A percentile compares a stretch with the other conserved stretches of the same genome.
Evolutionary conservation across 2,797 vertebrate genomes (phyloP).

Genomic region (Sebastes vulpes): DNA sequence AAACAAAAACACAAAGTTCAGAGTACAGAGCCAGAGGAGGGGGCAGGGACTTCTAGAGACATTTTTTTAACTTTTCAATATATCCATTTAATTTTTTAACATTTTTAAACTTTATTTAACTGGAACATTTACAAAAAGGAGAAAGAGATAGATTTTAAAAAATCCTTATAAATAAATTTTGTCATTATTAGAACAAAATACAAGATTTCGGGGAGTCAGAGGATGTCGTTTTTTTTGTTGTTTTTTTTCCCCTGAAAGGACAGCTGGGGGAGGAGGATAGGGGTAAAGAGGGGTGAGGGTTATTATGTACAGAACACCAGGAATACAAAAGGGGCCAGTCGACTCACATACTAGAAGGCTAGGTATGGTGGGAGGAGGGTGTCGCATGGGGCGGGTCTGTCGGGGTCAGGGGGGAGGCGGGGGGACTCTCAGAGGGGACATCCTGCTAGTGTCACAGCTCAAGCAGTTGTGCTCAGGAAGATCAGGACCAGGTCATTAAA

Average conservation of each 20-base stretch:
- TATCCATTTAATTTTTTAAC: conserved; percentile 83
- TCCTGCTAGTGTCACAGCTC: conserved; percentile 77
- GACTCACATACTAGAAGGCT: conserved; percentile 72
- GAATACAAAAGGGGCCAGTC: conserved; percentile 89
- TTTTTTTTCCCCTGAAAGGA: conserved; percentile 59
- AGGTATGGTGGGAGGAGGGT: conserved; percentile 12
- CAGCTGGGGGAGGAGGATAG: conserved; percentile 29
- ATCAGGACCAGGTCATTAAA: conserved; percentile 63
- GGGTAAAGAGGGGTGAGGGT: conserved; percentile 10
- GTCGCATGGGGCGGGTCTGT: conserved; percentile 13
- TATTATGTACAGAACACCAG: conserved; percentile 88
- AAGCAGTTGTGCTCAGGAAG: conserved; percentile 81
- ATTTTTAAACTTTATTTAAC: conserved; percentile 85
- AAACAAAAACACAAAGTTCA: conserved; percentile 87
- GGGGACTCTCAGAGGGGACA: conserved; percentile 28
- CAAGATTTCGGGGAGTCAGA: conserved; percentile 84
- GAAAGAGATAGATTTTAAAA: conserved; percentile 85
- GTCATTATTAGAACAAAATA: conserved; percentile 88
- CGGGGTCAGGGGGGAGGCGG: not conserved
- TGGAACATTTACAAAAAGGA: conserved; percentile 89
- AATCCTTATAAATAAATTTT: conserved; percentile 89
- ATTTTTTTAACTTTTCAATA: conserved; percentile 79
- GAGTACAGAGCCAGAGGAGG: conserved; percentile 83
- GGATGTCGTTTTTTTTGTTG: conserved; percentile 38
- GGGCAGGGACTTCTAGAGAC: conserved; percentile 76